phyloP scores from a whole-genome alignment of 2,113 vertebrate genomes.

The Mionectes macconnelli region DNA sequence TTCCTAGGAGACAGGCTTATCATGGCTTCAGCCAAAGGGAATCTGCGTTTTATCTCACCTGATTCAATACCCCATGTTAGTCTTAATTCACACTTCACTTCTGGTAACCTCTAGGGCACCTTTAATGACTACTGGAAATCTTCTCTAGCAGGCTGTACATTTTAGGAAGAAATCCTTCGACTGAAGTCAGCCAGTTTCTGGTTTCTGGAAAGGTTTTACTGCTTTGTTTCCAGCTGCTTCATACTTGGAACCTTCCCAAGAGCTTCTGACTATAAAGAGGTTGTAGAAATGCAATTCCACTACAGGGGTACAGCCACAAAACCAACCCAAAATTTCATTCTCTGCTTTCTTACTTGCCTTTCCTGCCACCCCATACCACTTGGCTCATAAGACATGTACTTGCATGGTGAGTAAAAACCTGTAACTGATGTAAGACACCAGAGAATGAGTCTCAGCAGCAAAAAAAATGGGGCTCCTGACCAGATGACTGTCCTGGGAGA shows the following conservation, averaged over 20 bases:
- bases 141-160: constrained; percentile 27
- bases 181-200: constrained; percentile 5
- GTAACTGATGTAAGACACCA: neutral
- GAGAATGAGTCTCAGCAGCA: neutral
- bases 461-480: neutral
- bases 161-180: constrained; percentile 4
- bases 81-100: constrained; percentile 36
- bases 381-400: neutral
- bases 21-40: neutral
- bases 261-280: neutral
- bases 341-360: neutral
- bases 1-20: neutral
- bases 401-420: accelerated
- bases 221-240: constrained; percentile 2
- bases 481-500: neutral
- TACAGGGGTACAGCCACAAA: neutral
- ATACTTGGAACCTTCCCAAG: neutral
- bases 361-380: neutral
- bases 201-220: constrained; percentile 19
- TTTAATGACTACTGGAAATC: constrained; percentile 35
- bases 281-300: neutral
- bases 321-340: neutral
- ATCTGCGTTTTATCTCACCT: constrained; percentile 47
- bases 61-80: neutral
- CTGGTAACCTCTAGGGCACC: constrained; percentile 2